These are phyloP conservation scores for Odontocolon sp. DNA, from an alignment of 2,888 invertebrate species.

Conservation along the genomic window DNA sequence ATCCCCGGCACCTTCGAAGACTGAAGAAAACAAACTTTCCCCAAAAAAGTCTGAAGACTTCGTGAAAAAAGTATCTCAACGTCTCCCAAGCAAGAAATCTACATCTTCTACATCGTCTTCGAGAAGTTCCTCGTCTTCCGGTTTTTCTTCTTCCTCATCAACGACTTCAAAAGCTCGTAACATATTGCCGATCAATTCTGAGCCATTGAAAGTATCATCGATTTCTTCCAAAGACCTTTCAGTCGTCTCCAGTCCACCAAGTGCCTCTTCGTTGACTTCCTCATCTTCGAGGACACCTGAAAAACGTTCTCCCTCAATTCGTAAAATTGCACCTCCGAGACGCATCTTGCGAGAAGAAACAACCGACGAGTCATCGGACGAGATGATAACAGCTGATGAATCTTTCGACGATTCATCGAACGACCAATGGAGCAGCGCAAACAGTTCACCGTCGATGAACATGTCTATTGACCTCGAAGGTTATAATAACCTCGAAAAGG, in stretches of 20 bases:
- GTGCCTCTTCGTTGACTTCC: not conserved
- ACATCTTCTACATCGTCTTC: not conserved
- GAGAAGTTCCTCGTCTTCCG: constrained; percentile 1
- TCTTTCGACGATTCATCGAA: constrained; percentile 33
- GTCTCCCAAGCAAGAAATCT: not conserved
- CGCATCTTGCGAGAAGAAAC: not conserved
- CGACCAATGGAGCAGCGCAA: constrained; percentile 39
- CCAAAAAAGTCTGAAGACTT: not conserved
- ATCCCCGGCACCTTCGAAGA: not conserved
- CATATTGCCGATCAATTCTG: not conserved
- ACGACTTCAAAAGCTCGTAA: not conserved
- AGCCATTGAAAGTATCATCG: not conserved
- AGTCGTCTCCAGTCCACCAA: not conserved
- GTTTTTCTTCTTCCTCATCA: not conserved
- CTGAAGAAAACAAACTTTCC: not conserved
- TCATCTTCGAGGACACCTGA: not conserved
- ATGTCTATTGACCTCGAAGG: constrained; percentile 38
- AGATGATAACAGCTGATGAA: constrained; percentile 28
- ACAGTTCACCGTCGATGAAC: constrained; percentile 15
- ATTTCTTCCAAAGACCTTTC: not conserved
- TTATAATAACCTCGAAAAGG: not conserved
- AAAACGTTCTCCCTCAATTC: not conserved
- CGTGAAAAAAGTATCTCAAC: not conserved
- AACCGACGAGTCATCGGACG: constrained; percentile 27
- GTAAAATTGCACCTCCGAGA: not conserved